A percentile compares a stretch with the other conserved stretches of the same genome.
These are phyloP conservation scores for Noturus placidus DNA, from an alignment of 2,113 vertebrate genomes.

Conservation along the genomic window DNA sequence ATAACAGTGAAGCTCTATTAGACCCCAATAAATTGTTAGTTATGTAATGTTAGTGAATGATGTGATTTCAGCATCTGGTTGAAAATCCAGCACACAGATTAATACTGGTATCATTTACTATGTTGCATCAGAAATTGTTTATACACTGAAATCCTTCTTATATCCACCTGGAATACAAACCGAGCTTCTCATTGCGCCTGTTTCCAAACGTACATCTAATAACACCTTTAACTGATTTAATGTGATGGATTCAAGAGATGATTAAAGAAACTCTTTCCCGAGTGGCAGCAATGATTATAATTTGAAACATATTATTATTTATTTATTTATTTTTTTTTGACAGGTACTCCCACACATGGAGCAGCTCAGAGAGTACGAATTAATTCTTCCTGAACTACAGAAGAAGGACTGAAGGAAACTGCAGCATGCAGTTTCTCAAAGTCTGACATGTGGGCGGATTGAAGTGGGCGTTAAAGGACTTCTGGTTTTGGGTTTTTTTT, in stretches of 20 bases:
- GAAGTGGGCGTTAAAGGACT: background rate
- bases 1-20: background rate
- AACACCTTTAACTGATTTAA: conserved; percentile 14
- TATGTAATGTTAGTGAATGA: background rate
- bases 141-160: background rate
- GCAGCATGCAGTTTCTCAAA: background rate
- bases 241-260: conserved; percentile 23
- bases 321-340: conserved; percentile 15
- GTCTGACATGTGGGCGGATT: background rate
- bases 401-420: background rate
- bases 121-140: background rate
- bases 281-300: conserved; percentile 20
- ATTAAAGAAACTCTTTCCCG: conserved; percentile 18
- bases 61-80: background rate
- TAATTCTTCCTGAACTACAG: conserved; percentile 17
- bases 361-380: background rate
- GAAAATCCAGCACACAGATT: background rate
- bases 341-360: conserved; percentile 9
- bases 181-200: background rate
- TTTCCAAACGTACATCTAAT: conserved; percentile 12
- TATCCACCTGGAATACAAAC: background rate
- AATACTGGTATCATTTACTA: background rate
- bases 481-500: too few relatives aligned
- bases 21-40: background rate
- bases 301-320: conserved; percentile 7